Evolutionary conservation across 2,888 invertebrate species (phyloP).

Genomic region (Phaedon cochleariae): DNA sequence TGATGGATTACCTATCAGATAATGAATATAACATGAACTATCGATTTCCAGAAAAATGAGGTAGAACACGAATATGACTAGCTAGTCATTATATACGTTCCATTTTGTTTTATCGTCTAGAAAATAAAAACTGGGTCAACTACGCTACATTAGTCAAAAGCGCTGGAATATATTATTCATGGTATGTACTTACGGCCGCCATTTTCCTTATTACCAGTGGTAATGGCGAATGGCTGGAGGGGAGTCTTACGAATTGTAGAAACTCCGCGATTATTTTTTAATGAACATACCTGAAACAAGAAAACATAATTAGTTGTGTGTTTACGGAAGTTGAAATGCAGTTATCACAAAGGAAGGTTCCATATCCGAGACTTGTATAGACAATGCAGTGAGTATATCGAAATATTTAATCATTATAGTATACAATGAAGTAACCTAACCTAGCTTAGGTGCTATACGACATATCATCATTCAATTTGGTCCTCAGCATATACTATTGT

Average conservation of each 20-base stretch:
- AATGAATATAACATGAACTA: constrained; percentile 3
- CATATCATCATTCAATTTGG: too few relatives aligned
- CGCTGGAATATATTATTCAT: constrained; percentile 42
- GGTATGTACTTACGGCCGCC: constrained; percentile 36
- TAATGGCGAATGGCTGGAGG: constrained; percentile 29
- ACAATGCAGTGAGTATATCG: not conserved
- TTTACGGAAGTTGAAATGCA: not conserved
- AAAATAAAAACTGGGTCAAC: constrained; percentile 28
- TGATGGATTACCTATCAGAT: not conserved
- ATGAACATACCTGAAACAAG: constrained; percentile 41
- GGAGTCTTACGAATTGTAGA: constrained; percentile 21
- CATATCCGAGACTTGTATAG: too few relatives aligned
- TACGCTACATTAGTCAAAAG: constrained; percentile 26
- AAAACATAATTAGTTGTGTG: constrained; percentile 19
- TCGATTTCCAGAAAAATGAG: constrained; percentile 9
- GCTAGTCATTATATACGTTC: constrained; percentile 6
- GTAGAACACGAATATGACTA: constrained; percentile 5
- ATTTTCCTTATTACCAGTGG: constrained; percentile 32
- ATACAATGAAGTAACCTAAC: too few relatives aligned
- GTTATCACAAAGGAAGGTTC: not conserved
- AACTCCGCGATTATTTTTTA: constrained; percentile 32
- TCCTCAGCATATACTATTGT: too few relatives aligned
- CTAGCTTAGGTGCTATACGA: too few relatives aligned
- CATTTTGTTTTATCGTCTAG: constrained; percentile 19
- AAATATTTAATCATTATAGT: not conserved